Conservation (phyloP, 2,888 invertebrate genomes). For the Brenthis ino region DNA sequence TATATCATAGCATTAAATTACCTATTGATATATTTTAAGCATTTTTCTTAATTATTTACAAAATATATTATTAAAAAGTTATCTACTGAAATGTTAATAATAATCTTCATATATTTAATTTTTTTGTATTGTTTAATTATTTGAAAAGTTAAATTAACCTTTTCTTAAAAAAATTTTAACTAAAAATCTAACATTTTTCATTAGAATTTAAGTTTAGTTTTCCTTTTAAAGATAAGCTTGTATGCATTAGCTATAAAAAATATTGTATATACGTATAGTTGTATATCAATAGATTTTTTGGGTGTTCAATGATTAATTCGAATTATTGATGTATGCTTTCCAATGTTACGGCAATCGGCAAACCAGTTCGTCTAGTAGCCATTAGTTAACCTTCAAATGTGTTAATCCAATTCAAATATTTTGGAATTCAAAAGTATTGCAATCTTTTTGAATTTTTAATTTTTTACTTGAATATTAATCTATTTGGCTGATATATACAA, state of each 20-base stretch:
- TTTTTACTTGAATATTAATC: not conserved
- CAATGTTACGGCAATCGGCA: slow-evolving; percentile 1
- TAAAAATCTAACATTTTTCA: too few relatives aligned
- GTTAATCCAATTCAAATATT: slow-evolving; percentile 12
- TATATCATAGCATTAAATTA: too few relatives aligned
- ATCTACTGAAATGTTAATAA: too few relatives aligned
- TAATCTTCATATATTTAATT: too few relatives aligned
- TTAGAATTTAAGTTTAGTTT: too few relatives aligned
- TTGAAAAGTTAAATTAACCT: too few relatives aligned
- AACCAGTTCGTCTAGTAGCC: slow-evolving; percentile 6
- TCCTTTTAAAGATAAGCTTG: not conserved
- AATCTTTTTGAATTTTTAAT: not conserved
- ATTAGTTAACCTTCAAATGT: slow-evolving; percentile 12
- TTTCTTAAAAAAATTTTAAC: too few relatives aligned
- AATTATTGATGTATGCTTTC: not conserved
- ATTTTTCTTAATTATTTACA: too few relatives aligned
- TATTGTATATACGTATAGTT: not conserved
- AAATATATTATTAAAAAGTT: too few relatives aligned
- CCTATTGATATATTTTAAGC: too few relatives aligned
- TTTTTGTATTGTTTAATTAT: too few relatives aligned
- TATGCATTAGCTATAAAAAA: slow-evolving; percentile 13
- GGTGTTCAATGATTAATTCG: slow-evolving; percentile 3
- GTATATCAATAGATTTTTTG: slow-evolving; percentile 9
- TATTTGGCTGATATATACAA: not conserved
- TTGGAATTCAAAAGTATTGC: slow-evolving; percentile 7